These are phyloP conservation scores for Rhinopomastus cyanomelas DNA, from an alignment of 2,113 vertebrate genomes.

Conservation along the genomic window DNA sequence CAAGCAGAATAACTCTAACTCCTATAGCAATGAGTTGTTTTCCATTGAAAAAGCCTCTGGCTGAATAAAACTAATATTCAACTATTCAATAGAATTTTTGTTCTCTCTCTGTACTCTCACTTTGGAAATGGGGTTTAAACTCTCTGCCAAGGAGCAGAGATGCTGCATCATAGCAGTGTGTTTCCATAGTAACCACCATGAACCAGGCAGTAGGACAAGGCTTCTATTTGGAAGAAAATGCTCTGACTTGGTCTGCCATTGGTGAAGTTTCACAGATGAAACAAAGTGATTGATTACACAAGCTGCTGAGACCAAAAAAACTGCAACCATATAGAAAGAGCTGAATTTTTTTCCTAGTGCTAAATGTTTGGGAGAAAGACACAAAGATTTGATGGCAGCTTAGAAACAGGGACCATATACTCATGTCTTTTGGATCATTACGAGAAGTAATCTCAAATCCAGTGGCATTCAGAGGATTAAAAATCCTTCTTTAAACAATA, in stretches of 20 bases:
- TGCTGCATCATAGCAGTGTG: neutral
- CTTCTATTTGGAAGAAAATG: neutral
- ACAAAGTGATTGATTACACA: neutral
- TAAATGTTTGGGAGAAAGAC: neutral
- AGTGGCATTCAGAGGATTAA: neutral
- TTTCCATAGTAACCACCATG: neutral
- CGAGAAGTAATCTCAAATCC: neutral
- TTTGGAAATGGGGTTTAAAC: neutral
- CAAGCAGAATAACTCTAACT: neutral
- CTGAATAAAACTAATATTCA: neutral
- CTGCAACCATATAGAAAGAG: neutral
- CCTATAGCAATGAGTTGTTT: neutral
- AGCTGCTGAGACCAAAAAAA: neutral
- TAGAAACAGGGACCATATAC: neutral
- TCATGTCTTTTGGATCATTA: neutral
- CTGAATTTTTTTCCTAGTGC: neutral
- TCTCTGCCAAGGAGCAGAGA: neutral
- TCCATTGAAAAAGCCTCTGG: rapidly evolving
- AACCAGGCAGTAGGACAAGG: neutral
- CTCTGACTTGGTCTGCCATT: neutral
- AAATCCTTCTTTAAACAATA: neutral
- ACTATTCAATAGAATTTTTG: neutral
- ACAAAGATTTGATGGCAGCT: neutral
- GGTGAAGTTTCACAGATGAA: neutral
- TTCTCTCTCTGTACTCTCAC: neutral